Conservation (phyloP, 2,888 invertebrate species). For the Cheilosia scutellata region DNA sequence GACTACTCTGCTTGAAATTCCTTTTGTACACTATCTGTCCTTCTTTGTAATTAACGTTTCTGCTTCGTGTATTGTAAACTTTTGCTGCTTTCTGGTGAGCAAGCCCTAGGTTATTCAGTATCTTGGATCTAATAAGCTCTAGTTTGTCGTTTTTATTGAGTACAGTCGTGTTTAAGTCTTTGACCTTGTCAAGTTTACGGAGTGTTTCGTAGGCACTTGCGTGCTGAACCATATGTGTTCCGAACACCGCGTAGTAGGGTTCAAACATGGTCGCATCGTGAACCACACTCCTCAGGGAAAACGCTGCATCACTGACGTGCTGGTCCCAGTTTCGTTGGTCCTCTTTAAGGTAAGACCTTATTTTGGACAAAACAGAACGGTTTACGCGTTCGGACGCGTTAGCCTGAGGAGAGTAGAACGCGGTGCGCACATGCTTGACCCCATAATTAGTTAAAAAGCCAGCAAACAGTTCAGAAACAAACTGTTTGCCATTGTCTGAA, state of each 20-base stretch:
- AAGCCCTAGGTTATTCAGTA: background rate
- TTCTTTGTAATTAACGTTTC: background rate
- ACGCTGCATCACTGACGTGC: background rate
- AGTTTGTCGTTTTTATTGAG: background rate
- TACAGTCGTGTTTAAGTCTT: background rate
- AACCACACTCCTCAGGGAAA: too few relatives aligned
- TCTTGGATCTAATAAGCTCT: background rate
- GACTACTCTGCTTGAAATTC: too few relatives aligned
- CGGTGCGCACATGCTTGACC: conserved; percentile 47
- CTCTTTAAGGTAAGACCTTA: conserved; percentile 19
- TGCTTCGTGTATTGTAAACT: background rate
- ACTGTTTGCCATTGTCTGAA: conserved; percentile 54
- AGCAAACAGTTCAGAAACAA: conserved; percentile 27
- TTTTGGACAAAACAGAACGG: conserved; percentile 27
- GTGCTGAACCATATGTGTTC: too few relatives aligned
- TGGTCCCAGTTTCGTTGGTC: conserved; percentile 61
- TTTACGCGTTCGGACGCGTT: conserved; percentile 57
- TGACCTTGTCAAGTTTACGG: background rate
- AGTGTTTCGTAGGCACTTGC: background rate
- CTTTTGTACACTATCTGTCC: too few relatives aligned
- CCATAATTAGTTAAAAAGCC: conserved; percentile 42
- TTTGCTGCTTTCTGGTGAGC: background rate
- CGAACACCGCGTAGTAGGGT: too few relatives aligned
- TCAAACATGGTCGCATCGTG: too few relatives aligned
- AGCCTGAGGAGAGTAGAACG: conserved; percentile 54